A percentile compares a stretch with the other conserved stretches of the same genome.
Conservation (phyloP, 30 jellyfish, hydroid and myxozoan species). For the Rhopilema esculentum region DNA sequence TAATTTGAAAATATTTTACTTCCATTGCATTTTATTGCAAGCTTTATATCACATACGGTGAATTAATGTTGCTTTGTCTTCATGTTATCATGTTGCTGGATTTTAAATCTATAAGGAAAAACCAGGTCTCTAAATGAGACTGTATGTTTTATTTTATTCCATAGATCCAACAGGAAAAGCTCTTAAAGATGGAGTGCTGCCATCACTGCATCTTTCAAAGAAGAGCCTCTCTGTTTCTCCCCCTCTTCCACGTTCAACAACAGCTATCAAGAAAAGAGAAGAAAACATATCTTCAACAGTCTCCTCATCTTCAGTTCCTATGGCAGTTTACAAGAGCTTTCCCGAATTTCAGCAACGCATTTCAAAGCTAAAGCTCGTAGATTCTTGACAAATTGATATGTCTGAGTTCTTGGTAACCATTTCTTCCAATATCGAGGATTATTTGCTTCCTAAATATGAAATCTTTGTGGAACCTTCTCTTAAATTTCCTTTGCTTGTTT, state of each 20-base stretch:
- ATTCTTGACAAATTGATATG: not conserved
- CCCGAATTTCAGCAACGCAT: constrained; percentile 13
- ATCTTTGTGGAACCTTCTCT: not conserved
- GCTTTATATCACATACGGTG: not conserved
- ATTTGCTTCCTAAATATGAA: constrained; percentile 18
- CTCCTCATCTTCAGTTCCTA: not conserved
- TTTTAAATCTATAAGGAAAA: not conserved
- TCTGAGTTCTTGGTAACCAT: constrained; percentile 24
- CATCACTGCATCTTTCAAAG: not conserved
- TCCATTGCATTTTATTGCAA: not conserved
- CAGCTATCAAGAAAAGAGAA: too few relatives aligned
- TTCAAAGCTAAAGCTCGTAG: not conserved
- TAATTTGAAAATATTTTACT: too few relatives aligned
- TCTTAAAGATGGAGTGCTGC: constrained; percentile 1
- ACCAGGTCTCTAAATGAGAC: not conserved
- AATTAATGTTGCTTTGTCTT: not conserved
- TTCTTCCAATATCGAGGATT: too few relatives aligned
- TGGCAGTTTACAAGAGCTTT: not conserved
- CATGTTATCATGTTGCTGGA: not conserved
- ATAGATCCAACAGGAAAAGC: not conserved
- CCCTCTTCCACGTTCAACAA: too few relatives aligned
- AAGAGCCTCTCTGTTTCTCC: not conserved
- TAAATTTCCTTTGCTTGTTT: not conserved
- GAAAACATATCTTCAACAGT: too few relatives aligned
- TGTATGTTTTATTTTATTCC: not conserved